Evolutionary conservation across 1,140 invertebrate species (phyloP).

Genomic region (Zaprionus capensis): DNA sequence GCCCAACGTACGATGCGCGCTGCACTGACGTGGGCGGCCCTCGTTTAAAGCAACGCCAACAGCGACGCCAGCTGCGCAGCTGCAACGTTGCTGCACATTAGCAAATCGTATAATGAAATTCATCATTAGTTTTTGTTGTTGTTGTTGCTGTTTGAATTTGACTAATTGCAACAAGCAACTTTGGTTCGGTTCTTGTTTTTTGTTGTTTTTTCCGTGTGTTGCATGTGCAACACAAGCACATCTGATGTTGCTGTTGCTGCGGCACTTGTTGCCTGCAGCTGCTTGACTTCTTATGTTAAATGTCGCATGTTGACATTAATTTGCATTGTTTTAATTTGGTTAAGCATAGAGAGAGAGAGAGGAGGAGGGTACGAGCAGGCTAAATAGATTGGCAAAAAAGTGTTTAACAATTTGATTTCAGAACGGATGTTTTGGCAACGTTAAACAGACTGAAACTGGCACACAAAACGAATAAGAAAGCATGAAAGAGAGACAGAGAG

Average conservation of each 20-base stretch:
- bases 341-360: slow-evolving; percentile 9
- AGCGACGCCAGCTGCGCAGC: slow-evolving; percentile 5
- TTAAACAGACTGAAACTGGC: slow-evolving; percentile 55
- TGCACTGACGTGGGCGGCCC: slow-evolving; percentile 51
- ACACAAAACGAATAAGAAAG: slow-evolving; percentile 41
- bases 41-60: slow-evolving; percentile 25
- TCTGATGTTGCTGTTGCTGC: slow-evolving; percentile 57
- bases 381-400: slow-evolving; percentile 7
- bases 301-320: slow-evolving; percentile 72
- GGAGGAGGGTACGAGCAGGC: not conserved
- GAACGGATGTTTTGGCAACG: slow-evolving; percentile 73
- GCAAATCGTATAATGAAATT: slow-evolving; percentile 67
- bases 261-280: slow-evolving; percentile 53
- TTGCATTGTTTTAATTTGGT: slow-evolving; percentile 69
- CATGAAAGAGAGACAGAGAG: not conserved
- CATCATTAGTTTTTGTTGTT: slow-evolving; percentile 40
- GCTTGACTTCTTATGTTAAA: slow-evolving; percentile 71
- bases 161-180: slow-evolving; percentile 65
- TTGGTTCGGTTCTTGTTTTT: slow-evolving; percentile 2
- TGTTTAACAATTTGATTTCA: slow-evolving; percentile 39
- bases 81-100: slow-evolving; percentile 37
- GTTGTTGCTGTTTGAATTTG: slow-evolving; percentile 57
- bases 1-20: slow-evolving; percentile 31
- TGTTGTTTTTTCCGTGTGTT: slow-evolving; percentile 22
- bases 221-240: slow-evolving; percentile 40